These are phyloP conservation scores for Allolobophora icterica DNA, from an alignment of 2,888 invertebrate species.

Conservation along the genomic window DNA sequence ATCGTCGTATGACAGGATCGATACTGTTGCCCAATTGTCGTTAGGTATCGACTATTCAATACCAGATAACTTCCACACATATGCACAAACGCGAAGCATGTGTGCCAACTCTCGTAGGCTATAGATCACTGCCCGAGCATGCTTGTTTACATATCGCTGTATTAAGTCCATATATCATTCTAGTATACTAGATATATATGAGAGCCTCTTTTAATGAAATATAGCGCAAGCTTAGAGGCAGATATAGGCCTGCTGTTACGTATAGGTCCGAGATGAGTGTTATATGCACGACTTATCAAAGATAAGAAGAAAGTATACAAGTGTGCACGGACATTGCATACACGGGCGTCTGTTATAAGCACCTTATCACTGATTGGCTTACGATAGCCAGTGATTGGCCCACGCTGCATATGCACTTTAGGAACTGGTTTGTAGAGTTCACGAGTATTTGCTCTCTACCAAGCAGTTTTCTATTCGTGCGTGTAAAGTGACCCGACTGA, in stretches of 20 bases:
- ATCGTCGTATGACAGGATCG: too few species aligned
- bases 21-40: neutral
- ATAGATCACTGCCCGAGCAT: neutral
- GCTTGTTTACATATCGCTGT: neutral
- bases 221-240: neutral
- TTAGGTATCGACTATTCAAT: neutral
- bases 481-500: neutral
- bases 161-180: neutral
- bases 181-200: too few species aligned
- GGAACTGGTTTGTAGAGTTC: neutral
- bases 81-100: neutral
- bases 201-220: neutral
- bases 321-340: neutral
- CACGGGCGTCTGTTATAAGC: neutral
- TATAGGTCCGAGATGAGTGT: neutral
- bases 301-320: neutral
- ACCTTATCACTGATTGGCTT: neutral
- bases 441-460: neutral
- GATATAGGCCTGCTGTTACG: neutral
- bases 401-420: neutral
- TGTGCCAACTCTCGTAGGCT: too few species aligned
- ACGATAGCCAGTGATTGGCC: neutral
- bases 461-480: too few species aligned
- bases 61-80: neutral
- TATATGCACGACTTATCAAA: neutral